phyloP scores from a whole-genome alignment of 2,888 invertebrate genomes.

The Agelastica alni region DNA sequence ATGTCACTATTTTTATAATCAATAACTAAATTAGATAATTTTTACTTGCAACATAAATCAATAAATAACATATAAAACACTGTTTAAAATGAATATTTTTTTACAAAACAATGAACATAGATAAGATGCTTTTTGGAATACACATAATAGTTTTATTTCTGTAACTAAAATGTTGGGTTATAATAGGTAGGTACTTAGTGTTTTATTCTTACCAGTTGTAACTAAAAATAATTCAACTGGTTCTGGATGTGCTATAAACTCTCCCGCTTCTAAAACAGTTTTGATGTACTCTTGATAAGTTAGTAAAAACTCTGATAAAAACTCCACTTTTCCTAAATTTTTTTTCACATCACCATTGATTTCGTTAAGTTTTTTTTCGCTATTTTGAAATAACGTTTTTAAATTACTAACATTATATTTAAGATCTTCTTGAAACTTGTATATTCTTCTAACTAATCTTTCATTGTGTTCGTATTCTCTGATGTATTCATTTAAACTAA shows the following conservation, averaged over 20 bases:
- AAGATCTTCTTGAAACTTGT: constrained; percentile 34
- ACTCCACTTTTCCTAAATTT: constrained; percentile 34
- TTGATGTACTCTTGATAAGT: constrained; percentile 26
- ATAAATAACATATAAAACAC: no score
- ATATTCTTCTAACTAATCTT: constrained; percentile 30
- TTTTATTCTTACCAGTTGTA: neutral
- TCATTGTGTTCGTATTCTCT: constrained; percentile 39
- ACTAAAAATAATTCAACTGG: constrained; percentile 8
- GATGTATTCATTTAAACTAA: constrained; percentile 27
- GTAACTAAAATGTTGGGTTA: no score
- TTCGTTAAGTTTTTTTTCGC: constrained; percentile 26
- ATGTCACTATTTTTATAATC: no score
- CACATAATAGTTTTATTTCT: no score
- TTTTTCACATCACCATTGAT: constrained; percentile 22
- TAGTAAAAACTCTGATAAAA: constrained; percentile 32
- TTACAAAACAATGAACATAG: no score
- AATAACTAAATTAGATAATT: no score
- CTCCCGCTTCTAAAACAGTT: constrained; percentile 16
- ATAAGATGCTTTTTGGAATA: no score
- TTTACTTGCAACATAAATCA: no score
- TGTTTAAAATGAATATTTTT: no score
- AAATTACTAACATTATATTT: constrained; percentile 32
- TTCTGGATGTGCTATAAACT: constrained; percentile 27
- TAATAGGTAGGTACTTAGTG: no score
- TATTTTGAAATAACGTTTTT: constrained; percentile 30